Evolutionary conservation across 1,140 invertebrate species (phyloP).

Genomic region (Platyura marginata): DNA sequence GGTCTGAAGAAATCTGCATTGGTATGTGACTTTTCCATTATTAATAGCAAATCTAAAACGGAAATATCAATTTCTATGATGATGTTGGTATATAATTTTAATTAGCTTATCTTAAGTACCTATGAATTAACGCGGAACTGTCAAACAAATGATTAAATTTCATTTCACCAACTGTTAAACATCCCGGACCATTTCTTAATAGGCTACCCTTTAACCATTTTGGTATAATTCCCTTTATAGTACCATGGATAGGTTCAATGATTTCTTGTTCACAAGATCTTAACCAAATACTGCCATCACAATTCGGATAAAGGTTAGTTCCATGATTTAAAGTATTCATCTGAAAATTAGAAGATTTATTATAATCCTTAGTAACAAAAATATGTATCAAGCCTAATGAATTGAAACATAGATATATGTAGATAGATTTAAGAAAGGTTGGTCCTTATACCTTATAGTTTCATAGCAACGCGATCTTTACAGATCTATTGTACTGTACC

Average conservation of each 20-base stretch:
- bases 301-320: conserved; percentile 44
- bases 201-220: conserved; percentile 60
- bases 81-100: no score
- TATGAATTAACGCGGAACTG: conserved; percentile 65
- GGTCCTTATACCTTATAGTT: no score
- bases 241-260: conserved; percentile 39
- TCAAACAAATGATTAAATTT: conserved; percentile 71
- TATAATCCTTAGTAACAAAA: no score
- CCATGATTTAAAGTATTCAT: no score
- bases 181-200: conserved; percentile 70
- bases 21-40: conserved; percentile 55
- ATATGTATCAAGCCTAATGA: no score
- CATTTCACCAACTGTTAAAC: conserved; percentile 57
- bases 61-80: not conserved
- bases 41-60: conserved; percentile 44
- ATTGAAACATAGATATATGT: no score
- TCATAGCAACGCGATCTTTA: no score
- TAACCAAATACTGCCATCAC: conserved; percentile 54
- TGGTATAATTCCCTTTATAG: conserved; percentile 46
- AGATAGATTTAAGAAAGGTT: no score
- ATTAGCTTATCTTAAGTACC: no score
- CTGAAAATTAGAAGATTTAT: no score
- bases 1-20: conserved; percentile 58
- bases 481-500: no score
- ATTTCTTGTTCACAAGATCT: conserved; percentile 58